Evolutionary conservation across 2,888 invertebrate genomes (phyloP).

Genomic region (Venusia cambrica): DNA sequence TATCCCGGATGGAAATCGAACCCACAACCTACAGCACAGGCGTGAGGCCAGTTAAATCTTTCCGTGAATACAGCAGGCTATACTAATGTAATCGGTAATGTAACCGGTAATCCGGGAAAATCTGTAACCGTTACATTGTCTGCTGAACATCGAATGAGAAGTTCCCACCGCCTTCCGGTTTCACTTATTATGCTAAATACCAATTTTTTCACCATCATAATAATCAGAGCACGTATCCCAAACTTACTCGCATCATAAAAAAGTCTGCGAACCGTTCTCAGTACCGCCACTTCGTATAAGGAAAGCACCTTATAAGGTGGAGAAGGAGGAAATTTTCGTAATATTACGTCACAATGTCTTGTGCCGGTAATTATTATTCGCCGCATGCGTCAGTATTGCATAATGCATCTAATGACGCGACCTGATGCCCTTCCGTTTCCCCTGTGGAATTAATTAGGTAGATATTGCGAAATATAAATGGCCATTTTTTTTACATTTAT

Average conservation of each 20-base stretch:
- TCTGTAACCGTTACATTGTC: no score
- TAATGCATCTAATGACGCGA: constrained; percentile 71
- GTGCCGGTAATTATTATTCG: constrained; percentile 45
- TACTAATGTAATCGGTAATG: no score
- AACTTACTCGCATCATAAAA: not conserved
- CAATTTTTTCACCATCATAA: no score
- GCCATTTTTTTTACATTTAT: no score
- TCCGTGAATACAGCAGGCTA: no score
- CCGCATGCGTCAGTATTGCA: constrained; percentile 58
- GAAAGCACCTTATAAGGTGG: not conserved
- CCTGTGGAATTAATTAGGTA: constrained; percentile 62
- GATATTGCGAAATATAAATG: constrained; percentile 8
- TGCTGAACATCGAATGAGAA: no score
- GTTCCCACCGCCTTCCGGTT: no score
- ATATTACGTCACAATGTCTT: constrained; percentile 15
- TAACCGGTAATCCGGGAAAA: no score
- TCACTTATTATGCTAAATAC: no score
- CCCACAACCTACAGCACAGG: no score
- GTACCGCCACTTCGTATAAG: constrained; percentile 1
- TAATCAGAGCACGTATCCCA: not conserved
- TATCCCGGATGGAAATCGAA: no score
- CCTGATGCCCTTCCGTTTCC: constrained; percentile 73
- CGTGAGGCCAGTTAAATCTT: no score
- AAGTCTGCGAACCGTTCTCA: constrained; percentile 1
- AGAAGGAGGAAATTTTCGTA: constrained; percentile 5